Percentiles rank a stretch among this genome's conserved stretches.
Evolutionary conservation across 2,797 vertebrate genomes (phyloP).

Genomic region (Pangasius mekongensis): DNA sequence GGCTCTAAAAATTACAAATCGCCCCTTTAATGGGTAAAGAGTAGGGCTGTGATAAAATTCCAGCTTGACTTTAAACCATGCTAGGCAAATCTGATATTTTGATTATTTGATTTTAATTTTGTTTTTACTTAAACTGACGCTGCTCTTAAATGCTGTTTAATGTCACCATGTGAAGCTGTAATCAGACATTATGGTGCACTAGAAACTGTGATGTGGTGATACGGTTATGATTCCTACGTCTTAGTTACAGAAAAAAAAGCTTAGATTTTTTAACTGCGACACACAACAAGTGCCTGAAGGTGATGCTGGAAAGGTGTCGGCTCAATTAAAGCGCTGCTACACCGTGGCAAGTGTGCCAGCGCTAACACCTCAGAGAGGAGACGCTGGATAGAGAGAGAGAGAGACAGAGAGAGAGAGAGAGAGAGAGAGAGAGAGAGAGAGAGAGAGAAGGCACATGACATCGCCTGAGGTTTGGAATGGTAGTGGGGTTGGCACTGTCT

Average conservation of each 20-base stretch:
- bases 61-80: neutral
- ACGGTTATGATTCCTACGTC: neutral
- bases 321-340: conserved; percentile 16
- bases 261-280: conserved; percentile 23
- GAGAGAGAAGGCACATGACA: neutral
- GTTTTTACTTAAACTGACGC: neutral
- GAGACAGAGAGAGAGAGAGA: neutral
- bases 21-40: neutral
- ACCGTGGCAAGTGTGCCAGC: neutral
- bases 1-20: neutral
- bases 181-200: neutral
- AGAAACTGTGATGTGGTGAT: neutral
- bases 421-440: neutral
- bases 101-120: neutral
- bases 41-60: neutral
- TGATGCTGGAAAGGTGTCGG: conserved; percentile 19
- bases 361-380: conserved; percentile 5
- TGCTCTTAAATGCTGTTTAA: neutral
- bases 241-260: neutral
- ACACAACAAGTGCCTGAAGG: conserved; percentile 8
- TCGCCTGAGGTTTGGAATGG: neutral
- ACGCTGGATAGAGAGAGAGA: neutral
- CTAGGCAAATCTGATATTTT: neutral
- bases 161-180: neutral
- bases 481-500: conserved; percentile 20